These are phyloP conservation scores for Bactericera cockerelli DNA, from an alignment of 1,140 invertebrate species.

Conservation along the genomic window DNA sequence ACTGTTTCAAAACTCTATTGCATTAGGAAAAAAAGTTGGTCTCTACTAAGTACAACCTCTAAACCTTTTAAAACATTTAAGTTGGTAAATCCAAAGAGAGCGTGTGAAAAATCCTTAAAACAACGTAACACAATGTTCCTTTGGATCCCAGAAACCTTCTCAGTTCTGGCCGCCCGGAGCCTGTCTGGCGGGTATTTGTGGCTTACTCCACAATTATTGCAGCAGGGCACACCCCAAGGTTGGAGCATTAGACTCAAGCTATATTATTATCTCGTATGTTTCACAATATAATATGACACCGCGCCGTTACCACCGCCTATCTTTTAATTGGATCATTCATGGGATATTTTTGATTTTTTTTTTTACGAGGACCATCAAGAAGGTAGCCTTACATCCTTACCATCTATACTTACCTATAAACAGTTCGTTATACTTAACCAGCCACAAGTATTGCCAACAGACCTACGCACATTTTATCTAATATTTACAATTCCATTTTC, in stretches of 20 bases:
- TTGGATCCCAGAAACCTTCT: not conserved
- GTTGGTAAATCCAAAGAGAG: not conserved
- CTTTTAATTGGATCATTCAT: conserved; percentile 5
- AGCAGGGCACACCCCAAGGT: conserved; percentile 1
- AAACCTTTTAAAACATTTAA: too few relatives aligned
- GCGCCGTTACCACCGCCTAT: conserved; percentile 2
- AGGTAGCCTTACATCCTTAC: too few relatives aligned
- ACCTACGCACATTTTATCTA: too few relatives aligned
- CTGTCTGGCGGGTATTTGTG: conserved; percentile 3
- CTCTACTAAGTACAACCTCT: too few relatives aligned
- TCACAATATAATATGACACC: conserved; percentile 1
- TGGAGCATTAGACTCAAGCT: not conserved
- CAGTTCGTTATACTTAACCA: too few relatives aligned
- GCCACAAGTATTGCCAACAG: too few relatives aligned
- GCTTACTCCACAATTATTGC: conserved; percentile 7
- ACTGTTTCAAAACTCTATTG: not conserved
- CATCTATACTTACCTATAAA: too few relatives aligned
- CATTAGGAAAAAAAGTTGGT: too few relatives aligned
- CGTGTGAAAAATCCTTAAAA: conserved; percentile 9
- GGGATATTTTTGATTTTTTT: not conserved
- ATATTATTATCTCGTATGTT: not conserved
- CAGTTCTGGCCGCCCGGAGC: not conserved
- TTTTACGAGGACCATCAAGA: too few relatives aligned
- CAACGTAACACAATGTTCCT: not conserved
- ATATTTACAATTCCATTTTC: too few relatives aligned